Base-by-base conservation (phyloP, 37 sponge, comb jelly and placozoan species). In the Petrosia ficiformis region DNA sequence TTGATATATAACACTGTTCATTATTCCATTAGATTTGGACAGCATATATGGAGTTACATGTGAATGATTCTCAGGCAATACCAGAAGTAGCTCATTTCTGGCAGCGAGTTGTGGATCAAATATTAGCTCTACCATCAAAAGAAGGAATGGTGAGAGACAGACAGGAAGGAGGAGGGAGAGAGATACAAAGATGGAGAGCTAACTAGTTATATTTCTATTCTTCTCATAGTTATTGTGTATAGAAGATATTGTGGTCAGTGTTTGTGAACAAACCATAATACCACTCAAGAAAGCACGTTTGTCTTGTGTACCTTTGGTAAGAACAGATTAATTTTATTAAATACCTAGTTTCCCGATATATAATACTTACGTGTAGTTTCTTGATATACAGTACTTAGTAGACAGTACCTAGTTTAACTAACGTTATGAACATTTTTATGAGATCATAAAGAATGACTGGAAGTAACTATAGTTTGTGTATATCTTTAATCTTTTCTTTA, bases 11-110 rank as follows among this genome's bases (percentile, higher is more conserved):
- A n/a, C n/a, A n/a, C n/a, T n/a, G n/a, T n/a, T n/a, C n/a, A n/a
- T n/a, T 48, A 14, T 48, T 19, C 34, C 44, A 40, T 0, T 29
- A 84, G 85, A 77, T 77, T 25, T 77, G 78, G 68, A 84, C 85
- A 0, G 78, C 72, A 22, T 84, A 77, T 56, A 71, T 84, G 73
- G 85, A 84, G 67, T 33, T 77, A 39, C 71, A 66, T 24, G 66
- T 66, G 1, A 57, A 64, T 2, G 73, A 63, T 22, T n/a, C n/a
- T n/a, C n/a, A n/a, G n/a, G 67, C 66, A 6, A 40, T 34, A 1
- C 39, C 36, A 1, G 14, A 44, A 19, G 36, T 77, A 16, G 66
- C 72, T 11, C 42, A 82, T 54, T 82, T 48, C 34, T 82, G 82
- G 82, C 48, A 73, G 82, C 66, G 68, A 42, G 36, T 82, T 3